These are phyloP conservation scores for Limnephilus marmoratus DNA, from an alignment of 2,888 invertebrate genomes.

Conservation along the genomic window DNA sequence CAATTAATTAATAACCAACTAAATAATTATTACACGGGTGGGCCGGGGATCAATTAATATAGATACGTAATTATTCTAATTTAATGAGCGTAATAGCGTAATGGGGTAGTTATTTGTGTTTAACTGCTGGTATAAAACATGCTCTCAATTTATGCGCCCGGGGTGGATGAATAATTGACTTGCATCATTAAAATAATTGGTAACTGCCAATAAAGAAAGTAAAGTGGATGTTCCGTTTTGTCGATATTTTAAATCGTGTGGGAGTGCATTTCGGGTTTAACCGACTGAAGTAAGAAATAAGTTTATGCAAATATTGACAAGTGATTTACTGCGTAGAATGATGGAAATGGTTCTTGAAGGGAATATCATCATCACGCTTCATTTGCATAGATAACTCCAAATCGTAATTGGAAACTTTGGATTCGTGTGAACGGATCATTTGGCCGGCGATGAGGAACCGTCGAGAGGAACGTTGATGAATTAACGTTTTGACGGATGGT, in stretches of 20 bases:
- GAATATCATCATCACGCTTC: conserved; percentile 45
- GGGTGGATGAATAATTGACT: neutral
- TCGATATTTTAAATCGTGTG: neutral
- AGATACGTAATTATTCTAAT: neutral
- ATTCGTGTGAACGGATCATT: conserved; percentile 42
- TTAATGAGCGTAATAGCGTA: neutral
- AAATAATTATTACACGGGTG: neutral
- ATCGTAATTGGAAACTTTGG: conserved; percentile 43
- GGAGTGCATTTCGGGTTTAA: neutral
- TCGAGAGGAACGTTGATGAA: conserved; percentile 32
- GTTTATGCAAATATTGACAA: conserved; percentile 23
- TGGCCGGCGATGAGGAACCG: neutral
- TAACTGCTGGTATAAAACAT: conserved; percentile 2
- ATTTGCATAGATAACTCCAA: conserved; percentile 47
- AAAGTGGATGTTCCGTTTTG: conserved; percentile 13
- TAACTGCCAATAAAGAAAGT: neutral
- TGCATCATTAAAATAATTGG: neutral
- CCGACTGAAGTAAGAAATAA: neutral
- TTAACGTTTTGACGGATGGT: conserved; percentile 40
- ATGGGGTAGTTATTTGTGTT: neutral
- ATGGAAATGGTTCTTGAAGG: conserved; percentile 29
- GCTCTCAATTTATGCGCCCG: neutral
- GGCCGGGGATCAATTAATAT: neutral
- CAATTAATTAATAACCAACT: neutral
- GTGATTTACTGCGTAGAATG: conserved; percentile 31